Evolutionary conservation across 2,888 invertebrate genomes (phyloP).

Genomic region (Drosophila pegasa): DNA sequence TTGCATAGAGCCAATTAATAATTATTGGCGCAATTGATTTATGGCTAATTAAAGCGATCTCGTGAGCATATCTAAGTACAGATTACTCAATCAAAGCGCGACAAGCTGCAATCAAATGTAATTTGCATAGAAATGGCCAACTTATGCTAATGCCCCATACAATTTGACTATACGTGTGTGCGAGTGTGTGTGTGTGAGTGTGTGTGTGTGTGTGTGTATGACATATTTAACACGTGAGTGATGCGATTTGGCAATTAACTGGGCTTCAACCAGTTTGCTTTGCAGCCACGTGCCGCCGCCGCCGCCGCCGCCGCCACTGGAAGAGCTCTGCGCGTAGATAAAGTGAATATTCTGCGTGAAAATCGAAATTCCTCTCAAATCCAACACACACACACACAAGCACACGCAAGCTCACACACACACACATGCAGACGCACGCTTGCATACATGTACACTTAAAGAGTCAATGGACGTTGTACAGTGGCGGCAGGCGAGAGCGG

Average conservation of each 20-base stretch:
- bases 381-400: no score
- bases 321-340: constrained; percentile 4
- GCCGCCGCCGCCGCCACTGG: no score
- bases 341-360: constrained; percentile 7
- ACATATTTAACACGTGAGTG: not conserved
- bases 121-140: constrained; percentile 12
- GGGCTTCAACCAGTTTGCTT: constrained; percentile 10
- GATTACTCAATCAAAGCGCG: constrained; percentile 8
- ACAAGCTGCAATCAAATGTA: constrained; percentile 5
- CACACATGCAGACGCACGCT: not conserved
- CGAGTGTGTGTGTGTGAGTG: not conserved
- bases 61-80: constrained; percentile 14
- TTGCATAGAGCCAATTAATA: no score
- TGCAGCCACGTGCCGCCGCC: constrained; percentile 9
- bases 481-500: not conserved
- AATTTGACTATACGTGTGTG: not conserved
- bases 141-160: constrained; percentile 8
- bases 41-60: constrained; percentile 9
- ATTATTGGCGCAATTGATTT: constrained; percentile 6
- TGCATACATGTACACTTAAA: not conserved
- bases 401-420: not conserved
- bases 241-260: constrained; percentile 10
- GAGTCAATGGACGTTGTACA: constrained; percentile 22
- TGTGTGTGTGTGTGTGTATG: not conserved
- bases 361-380: constrained; percentile 16